A percentile compares a stretch with the other conserved stretches of the same genome.
Conservation (phyloP, 2,797 vertebrate genomes). For the Crenuchus spilurus region DNA sequence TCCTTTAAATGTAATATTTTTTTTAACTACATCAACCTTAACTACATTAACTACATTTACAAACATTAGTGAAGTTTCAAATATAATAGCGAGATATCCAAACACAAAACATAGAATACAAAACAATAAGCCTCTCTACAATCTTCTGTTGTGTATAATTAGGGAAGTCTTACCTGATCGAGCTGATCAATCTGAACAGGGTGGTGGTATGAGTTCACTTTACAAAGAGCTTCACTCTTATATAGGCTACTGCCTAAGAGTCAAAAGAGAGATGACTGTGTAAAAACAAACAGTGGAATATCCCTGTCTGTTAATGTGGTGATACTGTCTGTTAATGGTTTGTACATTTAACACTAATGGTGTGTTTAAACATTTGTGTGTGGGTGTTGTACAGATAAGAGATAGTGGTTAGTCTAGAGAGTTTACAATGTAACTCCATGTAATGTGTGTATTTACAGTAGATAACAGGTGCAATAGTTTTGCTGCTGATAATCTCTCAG, state of each 20-base stretch:
- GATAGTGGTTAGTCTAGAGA: not conserved
- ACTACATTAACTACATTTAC: too few relatives aligned
- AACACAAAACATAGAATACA: not conserved
- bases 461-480: not conserved
- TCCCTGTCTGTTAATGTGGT: not conserved
- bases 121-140: not conserved
- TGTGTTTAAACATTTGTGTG: slow-evolving; percentile 9
- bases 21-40: too few relatives aligned
- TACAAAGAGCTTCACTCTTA: not conserved
- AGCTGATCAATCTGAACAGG: not conserved
- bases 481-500: not conserved
- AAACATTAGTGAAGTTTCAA: too few relatives aligned
- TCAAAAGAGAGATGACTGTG: not conserved
- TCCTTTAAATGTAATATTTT: too few relatives aligned
- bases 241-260: not conserved
- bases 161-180: slow-evolving; percentile 8
- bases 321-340: slow-evolving; percentile 9
- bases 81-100: not conserved
- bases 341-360: slow-evolving; percentile 22
- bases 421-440: not conserved
- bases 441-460: not conserved
- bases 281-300: not conserved
- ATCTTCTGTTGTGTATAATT: not conserved
- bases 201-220: not conserved
- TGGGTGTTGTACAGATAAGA: slow-evolving; percentile 9